Evolutionary conservation across 2,113 vertebrate genomes (phyloP), one percentile per base, ranked within the genome.

Genomic region (Corydoras maculifer): DNA sequence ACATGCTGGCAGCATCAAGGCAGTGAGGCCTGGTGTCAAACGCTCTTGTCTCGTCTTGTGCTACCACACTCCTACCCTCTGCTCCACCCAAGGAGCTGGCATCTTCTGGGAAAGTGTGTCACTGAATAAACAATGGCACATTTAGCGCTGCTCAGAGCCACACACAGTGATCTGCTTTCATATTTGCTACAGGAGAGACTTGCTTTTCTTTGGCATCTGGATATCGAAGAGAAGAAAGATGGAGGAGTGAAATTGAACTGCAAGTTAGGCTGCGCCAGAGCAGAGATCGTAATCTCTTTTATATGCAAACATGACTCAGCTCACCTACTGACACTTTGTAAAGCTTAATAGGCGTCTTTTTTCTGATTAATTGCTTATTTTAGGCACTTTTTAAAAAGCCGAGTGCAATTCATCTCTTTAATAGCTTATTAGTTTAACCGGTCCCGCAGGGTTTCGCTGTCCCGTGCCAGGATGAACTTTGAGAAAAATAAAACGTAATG

Each of bases 1-100:
- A 82, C 86, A 82, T 85, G 79, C 84, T 84, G 83, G 86, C 81
- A 35, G 65, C 75, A 32, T 11, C 64, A n/a, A 6, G 65, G 29
- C 3, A 14, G 32, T 48, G 65, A 73, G 75, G 49, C 70, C 51
- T 69, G 31, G 62, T 75, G 65, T 58, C 59, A 30, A 55, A 68
- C 58, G 31, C 15, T 49, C 25, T 43, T 43, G 35, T 68, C 68
- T 69, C 13, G 58, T 48, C 57, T 69, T 18, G 68, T 31, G 68
- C 68, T 60, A 69, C 68, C 68, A 9, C 68, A 68, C 54, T 68
- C 67, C 11, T 68, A 58, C 67, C 67, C 15, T 35, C 15, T 59
- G 8, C 65, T 55, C 55, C 60, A 31, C 70, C 66, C 55, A 43
- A 43, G 35, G 35, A 43, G 35, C 35, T 43, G 35, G 35, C 35